Conservation (phyloP, 2,888 invertebrate genomes). For the Lasioglossum zephyrum region DNA sequence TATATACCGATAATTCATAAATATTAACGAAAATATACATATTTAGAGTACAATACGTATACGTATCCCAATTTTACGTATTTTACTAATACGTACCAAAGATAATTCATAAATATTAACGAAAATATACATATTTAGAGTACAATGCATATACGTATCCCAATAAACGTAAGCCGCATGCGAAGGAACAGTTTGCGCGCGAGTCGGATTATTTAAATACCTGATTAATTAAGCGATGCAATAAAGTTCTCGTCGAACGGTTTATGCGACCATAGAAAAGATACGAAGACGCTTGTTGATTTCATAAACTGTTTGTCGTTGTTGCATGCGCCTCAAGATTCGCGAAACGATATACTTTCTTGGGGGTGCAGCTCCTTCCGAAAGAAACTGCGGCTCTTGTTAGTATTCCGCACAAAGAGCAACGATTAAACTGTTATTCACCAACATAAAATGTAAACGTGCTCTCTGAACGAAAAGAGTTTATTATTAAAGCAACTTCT, state of each 20-base stretch:
- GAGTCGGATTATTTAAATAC: not conserved
- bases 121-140: not conserved
- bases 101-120: not conserved
- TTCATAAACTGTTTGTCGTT: not conserved
- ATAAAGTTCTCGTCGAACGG: not conserved
- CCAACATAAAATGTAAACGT: not conserved
- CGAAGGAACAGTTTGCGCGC: not conserved
- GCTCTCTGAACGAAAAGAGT: not conserved
- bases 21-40: not conserved
- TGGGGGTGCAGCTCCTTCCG: too few relatives aligned
- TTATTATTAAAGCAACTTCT: not conserved
- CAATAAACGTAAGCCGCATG: not conserved
- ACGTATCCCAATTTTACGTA: too few relatives aligned
- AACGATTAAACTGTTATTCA: conserved; percentile 7
- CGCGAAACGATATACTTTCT: not conserved
- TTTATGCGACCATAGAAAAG: not conserved
- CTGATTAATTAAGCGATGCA: not conserved
- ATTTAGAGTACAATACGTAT: not conserved
- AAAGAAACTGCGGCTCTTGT: not conserved
- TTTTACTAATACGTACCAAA: too few relatives aligned
- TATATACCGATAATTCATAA: not conserved
- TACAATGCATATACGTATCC: too few relatives aligned
- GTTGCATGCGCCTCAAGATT: not conserved
- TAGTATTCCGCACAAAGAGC: conserved; percentile 1
- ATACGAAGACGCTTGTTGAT: not conserved